Evolutionary conservation across 2,113 vertebrate genomes (phyloP).

Genomic region (Forbesichthys agassizii): DNA sequence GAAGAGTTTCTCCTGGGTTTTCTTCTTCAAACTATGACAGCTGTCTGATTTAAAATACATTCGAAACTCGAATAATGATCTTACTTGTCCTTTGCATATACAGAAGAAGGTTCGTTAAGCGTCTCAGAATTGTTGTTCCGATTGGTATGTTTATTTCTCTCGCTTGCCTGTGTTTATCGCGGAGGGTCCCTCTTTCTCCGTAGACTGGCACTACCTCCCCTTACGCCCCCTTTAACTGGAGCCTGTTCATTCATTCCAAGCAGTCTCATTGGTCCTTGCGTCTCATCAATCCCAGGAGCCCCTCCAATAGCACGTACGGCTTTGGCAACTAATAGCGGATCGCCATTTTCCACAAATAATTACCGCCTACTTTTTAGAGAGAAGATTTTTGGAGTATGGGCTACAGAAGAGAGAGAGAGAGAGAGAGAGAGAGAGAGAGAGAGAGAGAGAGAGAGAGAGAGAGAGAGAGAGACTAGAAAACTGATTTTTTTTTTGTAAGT

Average conservation of each 20-base stretch:
- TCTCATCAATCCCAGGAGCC: constrained; percentile 83
- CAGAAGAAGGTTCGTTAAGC: constrained; percentile 64
- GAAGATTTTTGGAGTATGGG: constrained; percentile 55
- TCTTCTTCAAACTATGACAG: constrained; percentile 49
- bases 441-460: constrained; percentile 9
- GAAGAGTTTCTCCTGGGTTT: constrained; percentile 63
- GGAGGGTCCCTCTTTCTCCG: constrained; percentile 78
- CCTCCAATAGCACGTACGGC: constrained; percentile 75
- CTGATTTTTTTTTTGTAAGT: constrained; percentile 26
- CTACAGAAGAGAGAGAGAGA: constrained; percentile 40
- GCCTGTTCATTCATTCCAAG: constrained; percentile 74
- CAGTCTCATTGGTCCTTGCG: constrained; percentile 80
- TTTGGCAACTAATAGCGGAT: constrained; percentile 77
- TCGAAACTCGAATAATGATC: constrained; percentile 65
- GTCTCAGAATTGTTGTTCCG: constrained; percentile 70
- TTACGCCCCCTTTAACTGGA: constrained; percentile 88
- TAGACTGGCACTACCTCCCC: constrained; percentile 84
- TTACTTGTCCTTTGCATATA: constrained; percentile 69
- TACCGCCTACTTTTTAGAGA: constrained; percentile 79
- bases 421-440: constrained; percentile 33
- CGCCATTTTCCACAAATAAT: constrained; percentile 78
- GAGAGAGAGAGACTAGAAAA: not conserved
- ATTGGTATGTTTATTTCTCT: constrained; percentile 74
- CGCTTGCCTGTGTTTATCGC: constrained; percentile 75
- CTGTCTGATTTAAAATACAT: constrained; percentile 47